Conservation (phyloP, 2,113 vertebrate species). For the Dipodomys ordii region DNA sequence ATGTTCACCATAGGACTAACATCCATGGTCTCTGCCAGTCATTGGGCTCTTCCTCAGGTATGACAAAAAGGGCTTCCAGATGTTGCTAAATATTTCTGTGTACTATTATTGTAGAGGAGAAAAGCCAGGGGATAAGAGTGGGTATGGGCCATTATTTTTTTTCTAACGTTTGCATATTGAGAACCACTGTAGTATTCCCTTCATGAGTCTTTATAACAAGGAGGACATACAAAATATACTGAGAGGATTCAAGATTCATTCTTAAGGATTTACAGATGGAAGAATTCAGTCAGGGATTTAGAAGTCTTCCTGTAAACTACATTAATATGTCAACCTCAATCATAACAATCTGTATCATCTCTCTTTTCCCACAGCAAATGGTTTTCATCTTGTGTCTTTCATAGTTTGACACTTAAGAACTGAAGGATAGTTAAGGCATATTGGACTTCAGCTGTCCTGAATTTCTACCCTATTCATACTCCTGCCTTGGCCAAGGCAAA, state of each 20-base stretch:
- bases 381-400: not conserved
- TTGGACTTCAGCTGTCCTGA: not conserved
- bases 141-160: not conserved
- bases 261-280: not conserved
- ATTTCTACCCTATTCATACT: not conserved
- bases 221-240: not conserved
- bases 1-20: not conserved
- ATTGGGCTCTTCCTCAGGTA: not conserved
- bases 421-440: not conserved
- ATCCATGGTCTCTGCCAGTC: not conserved
- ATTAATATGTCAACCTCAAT: not conserved
- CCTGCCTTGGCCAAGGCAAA: not conserved
- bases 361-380: not conserved
- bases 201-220: not conserved
- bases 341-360: not conserved
- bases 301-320: not conserved
- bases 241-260: not conserved
- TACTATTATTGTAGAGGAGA: not conserved
- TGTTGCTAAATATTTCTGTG: not conserved
- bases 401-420: not conserved
- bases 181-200: not conserved
- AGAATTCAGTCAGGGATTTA: not conserved
- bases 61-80: not conserved
- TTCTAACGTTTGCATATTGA: not conserved
- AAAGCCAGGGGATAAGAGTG: not conserved